Base-by-base conservation (phyloP, 2,888 invertebrate species). In the Gerris lacustris region DNA sequence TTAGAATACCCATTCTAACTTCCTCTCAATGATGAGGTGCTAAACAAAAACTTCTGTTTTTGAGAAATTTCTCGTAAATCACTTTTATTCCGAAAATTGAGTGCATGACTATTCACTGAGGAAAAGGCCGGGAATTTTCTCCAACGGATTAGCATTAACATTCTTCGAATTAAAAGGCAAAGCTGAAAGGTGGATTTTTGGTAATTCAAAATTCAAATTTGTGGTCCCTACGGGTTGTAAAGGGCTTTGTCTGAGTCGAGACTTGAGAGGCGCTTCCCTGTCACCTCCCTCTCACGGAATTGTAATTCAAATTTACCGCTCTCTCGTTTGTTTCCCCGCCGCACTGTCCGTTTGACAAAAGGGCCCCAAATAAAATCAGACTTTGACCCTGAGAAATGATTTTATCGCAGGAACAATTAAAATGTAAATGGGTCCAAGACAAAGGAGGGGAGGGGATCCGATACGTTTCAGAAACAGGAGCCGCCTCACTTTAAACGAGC, bases 41-140 rank as follows among this genome's bases (percentile, higher is more conserved):
- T 55, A 9, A 55, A 55, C 9, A 55, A 55, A 55, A 55, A 55
- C 55, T 55, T 55, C 55, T 55, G 55, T 55, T 55, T 55, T 9
- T 55, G 55, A 55, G 55, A 55, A 55, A 55, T 55, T 55, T 55
- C 55, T 55, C 55, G 55, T 55, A 55, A 55, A 55, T 55, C 55
- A 15, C 11, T 55, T 31, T 55, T 55, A 55, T 55, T 55, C 55
- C 15, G 15, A 55, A 55, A 55, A 55, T 55, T 55, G 55, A 55
- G 55, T 55, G 55, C 55, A 15, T 55, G 55, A 55, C 55, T 11
- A 55, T 55, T 55, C 2, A 55, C 55, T 55, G 9, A 9, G 9
- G 55, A 15, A 31, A 31, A 55, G 55, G 55, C 9, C 5, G 15
- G 15, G 55, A 55, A 15, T 55, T 55, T 55, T 55, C 55, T 55